Base-by-base conservation (phyloP, 2,113 vertebrate species). In the Lamprotornis superbus region DNA sequence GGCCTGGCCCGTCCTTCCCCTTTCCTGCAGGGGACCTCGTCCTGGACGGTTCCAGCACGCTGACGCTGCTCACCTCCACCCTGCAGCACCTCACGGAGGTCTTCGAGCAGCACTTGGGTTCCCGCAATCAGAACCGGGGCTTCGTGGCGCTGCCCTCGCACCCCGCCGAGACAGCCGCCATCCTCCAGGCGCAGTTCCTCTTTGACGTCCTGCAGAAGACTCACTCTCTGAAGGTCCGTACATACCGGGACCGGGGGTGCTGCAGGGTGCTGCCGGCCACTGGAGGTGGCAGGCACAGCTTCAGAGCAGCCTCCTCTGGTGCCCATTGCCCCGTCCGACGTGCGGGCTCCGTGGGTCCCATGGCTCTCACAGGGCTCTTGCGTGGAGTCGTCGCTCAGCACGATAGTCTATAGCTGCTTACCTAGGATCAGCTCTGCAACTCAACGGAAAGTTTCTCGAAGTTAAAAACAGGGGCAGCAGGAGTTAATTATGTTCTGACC, bases 141-240 rank as follows among this genome's bases (percentile, higher is more conserved):
- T 99, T 99, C 90, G 98, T 99, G 94, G 99, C 99, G 5, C 97
- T 99, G 93, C 98, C 99, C 19, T 99, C 99, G 47, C 99, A 99
- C 91, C 99, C 99, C 0, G 98, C 98, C 0, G 99, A 99, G 93
- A 99, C 99, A 0, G 87, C 97, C 6, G 93, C 98, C 22, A 98
- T 99, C 89, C 98, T 99, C 12, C 98, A 99, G 96, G 98, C 99
- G 20, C 99, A 99, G 96, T 99, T 99, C 91, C 98, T 99, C 61
- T 99, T 99, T 33, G 99, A 99, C 16, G 94, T 99, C 90, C 95
- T 99, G 67, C 99, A 99, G 98, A 99, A 99, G 95, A 99, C 99
- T 0, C 73, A 98, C 65, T 99, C 99, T 2, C 98, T 99, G 33
- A 99, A 99, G 98, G 99, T 99, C 50, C 17, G 79, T 95, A 6